phyloP scores from a whole-genome alignment of 2,113 vertebrate genomes.

The Cephalopholis sonnerati region DNA sequence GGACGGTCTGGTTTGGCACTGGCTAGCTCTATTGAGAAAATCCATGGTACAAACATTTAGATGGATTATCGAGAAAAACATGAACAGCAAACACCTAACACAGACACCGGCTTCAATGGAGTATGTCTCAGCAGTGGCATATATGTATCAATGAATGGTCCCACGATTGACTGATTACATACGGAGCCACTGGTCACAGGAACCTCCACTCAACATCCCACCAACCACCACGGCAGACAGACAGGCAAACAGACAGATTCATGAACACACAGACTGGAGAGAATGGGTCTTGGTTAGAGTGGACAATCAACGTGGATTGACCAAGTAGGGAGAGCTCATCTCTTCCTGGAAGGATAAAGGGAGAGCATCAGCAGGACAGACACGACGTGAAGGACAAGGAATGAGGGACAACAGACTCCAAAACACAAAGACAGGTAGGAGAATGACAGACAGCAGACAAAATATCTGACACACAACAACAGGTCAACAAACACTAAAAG shows the following conservation, averaged over 20 bases:
- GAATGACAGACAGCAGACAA: conserved; percentile 24
- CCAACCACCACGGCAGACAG: conserved; percentile 48
- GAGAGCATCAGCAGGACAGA: conserved; percentile 47
- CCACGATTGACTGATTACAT: conserved; percentile 38
- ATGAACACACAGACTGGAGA: conserved; percentile 57
- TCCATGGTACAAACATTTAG: conserved; percentile 11
- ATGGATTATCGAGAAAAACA: conserved; percentile 8
- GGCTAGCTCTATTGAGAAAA: conserved; percentile 9
- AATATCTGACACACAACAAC: conserved; percentile 3
- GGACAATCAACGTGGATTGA: conserved; percentile 65
- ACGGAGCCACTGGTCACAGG: conserved; percentile 58
- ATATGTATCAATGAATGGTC: conserved; percentile 19
- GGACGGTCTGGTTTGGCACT: conserved; percentile 8
- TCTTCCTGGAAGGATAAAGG: conserved; percentile 68
- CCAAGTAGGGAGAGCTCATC: conserved; percentile 64
- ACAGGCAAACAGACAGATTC: conserved; percentile 45
- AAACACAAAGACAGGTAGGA: background rate
- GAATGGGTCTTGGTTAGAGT: conserved; percentile 59
- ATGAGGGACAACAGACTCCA: background rate
- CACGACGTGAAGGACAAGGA: conserved; percentile 13
- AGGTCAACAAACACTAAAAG: conserved; percentile 25
- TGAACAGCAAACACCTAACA: conserved; percentile 1
- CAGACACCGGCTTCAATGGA: background rate
- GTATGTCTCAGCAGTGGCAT: conserved; percentile 12
- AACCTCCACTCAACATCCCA: conserved; percentile 74